Base-by-base conservation (phyloP, 2,113 vertebrate genomes). In the Prionailurus viverrinus region DNA sequence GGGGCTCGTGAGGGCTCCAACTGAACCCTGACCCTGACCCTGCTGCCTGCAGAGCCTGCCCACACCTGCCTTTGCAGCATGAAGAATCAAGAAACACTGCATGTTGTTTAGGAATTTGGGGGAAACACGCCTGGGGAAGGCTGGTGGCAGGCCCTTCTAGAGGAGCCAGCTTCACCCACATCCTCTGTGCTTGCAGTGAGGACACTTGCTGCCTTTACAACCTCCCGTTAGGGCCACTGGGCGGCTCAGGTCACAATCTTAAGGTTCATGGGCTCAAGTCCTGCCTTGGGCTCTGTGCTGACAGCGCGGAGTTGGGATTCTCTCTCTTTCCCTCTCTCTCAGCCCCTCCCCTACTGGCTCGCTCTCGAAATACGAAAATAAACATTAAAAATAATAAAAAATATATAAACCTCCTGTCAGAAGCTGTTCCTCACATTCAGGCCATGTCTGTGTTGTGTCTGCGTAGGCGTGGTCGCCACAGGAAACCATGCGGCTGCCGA, bases 391-490 rank as follows among this genome's bases (percentile, higher is more conserved):
- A 23, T 9, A 58, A 23, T 58, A 58, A 58, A 23, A 58, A 61
- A 45, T 45, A 45, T 45, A 45, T 23, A 23, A 61, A 61, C 21
- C 58, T 61, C 58, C 58, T 6, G 25, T 29, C 41, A 9, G 2
- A 41, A 27, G 13, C 73, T 29, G 39, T 15, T 45, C 7, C 21
- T 74, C 71, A 6, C 21, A 4, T 15, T 10, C 36, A 6, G 33
- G 71, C 39, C 10, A 16, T 8, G 73, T 16, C 13, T 0, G 25
- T 41, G 1, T 4, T 5, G 16, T 8, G 73, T 16, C 25, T 3
- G 25, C 73, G 1, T 4, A 41, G 41, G 25, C 2, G 41, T 18
- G 74, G 74, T 48, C 27, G 41, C 41, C 74, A 10, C 74, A 76
- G 74, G 74, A 48, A 31, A 8, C 41, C 2, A n/a, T 15, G 39